Evolutionary conservation across 2,888 invertebrate genomes (phyloP).

Genomic region (Candidula unifasciata): DNA sequence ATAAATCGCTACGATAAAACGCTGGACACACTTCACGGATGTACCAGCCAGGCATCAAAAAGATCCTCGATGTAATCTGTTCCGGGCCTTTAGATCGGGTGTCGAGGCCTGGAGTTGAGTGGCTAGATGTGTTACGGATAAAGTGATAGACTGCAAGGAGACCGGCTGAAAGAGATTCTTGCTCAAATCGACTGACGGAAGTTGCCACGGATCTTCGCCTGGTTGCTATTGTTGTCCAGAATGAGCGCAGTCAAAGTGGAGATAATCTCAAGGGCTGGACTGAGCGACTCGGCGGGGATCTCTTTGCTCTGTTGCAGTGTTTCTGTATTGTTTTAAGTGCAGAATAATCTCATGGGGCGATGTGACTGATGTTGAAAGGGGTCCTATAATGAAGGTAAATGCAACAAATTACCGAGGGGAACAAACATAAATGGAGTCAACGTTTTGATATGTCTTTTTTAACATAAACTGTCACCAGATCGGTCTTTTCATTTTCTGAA

Average conservation of each 20-base stretch:
- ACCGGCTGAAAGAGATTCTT: slow-evolving; percentile 19
- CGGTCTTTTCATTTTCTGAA: no score
- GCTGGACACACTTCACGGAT: slow-evolving; percentile 16
- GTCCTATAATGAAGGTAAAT: no score
- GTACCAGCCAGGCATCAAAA: slow-evolving; percentile 20
- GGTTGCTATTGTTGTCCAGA: background rate
- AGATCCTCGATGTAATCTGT: slow-evolving; percentile 37
- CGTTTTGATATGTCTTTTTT: no score
- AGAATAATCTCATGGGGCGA: no score
- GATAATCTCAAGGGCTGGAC: background rate
- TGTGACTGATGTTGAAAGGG: no score
- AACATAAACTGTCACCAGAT: no score
- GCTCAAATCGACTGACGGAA: background rate
- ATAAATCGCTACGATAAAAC: background rate
- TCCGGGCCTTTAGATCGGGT: slow-evolving; percentile 32
- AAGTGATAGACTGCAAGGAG: slow-evolving; percentile 22
- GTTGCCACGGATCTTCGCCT: background rate
- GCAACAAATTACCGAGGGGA: no score
- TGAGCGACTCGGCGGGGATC: no score
- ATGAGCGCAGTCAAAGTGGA: background rate
- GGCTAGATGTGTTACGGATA: slow-evolving; percentile 19
- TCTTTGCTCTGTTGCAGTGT: no score
- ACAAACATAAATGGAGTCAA: no score
- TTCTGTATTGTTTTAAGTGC: no score
- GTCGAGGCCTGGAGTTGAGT: background rate